Evolutionary conservation across 2,113 vertebrate genomes (phyloP).

Genomic region (Tragelaphus scriptus): DNA sequence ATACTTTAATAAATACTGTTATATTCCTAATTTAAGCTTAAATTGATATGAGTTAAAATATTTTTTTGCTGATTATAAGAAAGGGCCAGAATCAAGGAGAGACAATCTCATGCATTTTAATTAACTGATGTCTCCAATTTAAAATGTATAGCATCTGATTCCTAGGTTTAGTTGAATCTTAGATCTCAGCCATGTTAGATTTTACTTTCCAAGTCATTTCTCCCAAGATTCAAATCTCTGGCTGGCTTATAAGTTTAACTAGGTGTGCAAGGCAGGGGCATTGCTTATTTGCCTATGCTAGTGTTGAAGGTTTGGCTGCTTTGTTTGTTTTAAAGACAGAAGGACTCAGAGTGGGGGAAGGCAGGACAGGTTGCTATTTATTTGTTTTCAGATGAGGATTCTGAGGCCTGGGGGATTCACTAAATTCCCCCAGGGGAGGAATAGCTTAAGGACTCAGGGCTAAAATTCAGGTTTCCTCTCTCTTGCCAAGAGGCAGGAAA

Average conservation of each 20-base stretch:
- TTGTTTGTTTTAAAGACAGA: not conserved
- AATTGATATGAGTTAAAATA: not conserved
- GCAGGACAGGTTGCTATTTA: accelerated
- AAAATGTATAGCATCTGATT: not conserved
- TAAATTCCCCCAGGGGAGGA: not conserved
- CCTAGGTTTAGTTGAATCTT: not conserved
- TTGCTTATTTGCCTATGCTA: not conserved
- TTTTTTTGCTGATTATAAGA: not conserved
- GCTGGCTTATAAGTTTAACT: not conserved
- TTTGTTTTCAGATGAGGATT: not conserved
- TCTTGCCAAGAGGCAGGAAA: not conserved
- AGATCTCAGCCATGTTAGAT: not conserved
- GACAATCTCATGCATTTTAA: not conserved
- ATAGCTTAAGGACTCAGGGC: accelerated
- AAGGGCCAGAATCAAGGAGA: not conserved
- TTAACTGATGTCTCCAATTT: not conserved
- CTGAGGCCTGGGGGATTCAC: not conserved
- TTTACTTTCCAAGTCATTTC: not conserved
- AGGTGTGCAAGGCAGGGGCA: not conserved
- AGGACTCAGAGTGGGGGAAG: not conserved
- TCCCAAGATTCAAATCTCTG: not conserved
- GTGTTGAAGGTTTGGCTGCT: not conserved
- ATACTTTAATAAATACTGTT: not conserved
- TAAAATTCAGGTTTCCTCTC: not conserved
- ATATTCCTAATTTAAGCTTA: not conserved